phyloP scores from a whole-genome alignment of 2,113 vertebrate species.

The Entomyzon cyanotis region DNA sequence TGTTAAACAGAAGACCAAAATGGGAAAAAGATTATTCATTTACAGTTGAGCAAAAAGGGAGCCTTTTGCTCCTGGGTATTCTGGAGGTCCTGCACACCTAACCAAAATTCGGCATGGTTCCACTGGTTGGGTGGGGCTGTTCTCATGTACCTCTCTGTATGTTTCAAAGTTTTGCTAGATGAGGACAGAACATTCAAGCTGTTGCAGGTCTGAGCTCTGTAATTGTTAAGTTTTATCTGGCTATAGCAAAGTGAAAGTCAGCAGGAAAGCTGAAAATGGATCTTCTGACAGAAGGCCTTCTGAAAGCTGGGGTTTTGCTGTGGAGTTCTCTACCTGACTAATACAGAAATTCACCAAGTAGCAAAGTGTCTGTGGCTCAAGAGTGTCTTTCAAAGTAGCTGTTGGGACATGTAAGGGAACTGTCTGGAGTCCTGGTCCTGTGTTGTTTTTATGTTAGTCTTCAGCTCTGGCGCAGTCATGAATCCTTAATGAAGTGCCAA shows the following conservation, averaged over 20 bases:
- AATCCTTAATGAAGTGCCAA: background rate
- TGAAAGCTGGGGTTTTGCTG: background rate
- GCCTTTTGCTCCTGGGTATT: background rate
- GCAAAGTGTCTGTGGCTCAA: background rate
- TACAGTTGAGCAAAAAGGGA: background rate
- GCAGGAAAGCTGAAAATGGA: background rate
- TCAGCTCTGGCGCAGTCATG: background rate
- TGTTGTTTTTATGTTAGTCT: background rate
- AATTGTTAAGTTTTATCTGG: background rate
- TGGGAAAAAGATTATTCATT: background rate
- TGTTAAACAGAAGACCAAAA: background rate
- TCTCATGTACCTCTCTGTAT: background rate
- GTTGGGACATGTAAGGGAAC: background rate
- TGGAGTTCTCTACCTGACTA: background rate
- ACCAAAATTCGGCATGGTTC: background rate
- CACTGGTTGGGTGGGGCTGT: background rate
- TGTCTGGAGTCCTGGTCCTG: background rate
- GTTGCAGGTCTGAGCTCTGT: background rate
- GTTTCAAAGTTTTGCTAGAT: background rate
- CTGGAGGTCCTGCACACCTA: background rate
- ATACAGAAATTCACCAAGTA: background rate
- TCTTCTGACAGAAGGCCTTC: background rate
- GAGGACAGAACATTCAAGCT: background rate
- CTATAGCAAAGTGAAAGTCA: background rate
- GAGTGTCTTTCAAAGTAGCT: background rate